Evolutionary conservation across 2,888 invertebrate genomes (phyloP).

Genomic region (Tetanocera ferruginea): DNA sequence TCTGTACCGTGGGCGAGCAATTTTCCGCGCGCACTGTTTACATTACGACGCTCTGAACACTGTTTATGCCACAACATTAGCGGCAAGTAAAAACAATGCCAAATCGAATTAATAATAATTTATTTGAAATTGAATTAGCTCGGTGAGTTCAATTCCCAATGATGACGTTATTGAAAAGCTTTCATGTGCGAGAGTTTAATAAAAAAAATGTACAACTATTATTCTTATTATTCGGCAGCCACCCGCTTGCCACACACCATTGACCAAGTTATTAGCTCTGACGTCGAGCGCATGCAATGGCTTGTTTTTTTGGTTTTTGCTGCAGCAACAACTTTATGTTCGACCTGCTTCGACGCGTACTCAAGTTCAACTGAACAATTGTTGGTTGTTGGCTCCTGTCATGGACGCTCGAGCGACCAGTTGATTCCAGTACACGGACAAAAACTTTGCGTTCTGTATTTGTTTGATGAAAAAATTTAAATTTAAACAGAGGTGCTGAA

Average conservation of each 20-base stretch:
- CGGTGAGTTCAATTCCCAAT: conserved; percentile 5
- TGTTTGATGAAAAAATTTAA: too few relatives aligned
- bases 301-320: not conserved
- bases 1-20: not conserved
- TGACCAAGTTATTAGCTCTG: too few relatives aligned
- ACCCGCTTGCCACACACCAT: not conserved
- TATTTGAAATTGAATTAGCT: too few relatives aligned
- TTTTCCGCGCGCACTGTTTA: conserved; percentile 13
- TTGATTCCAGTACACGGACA: not conserved
- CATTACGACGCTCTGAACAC: not conserved
- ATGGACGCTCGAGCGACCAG: not conserved
- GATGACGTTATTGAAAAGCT: conserved; percentile 18
- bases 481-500: too few relatives aligned
- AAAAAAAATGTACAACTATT: conserved; percentile 4
- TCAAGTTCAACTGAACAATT: conserved; percentile 16
- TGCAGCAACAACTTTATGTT: not conserved
- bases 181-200: not conserved
- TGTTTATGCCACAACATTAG: not conserved
- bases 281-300: not conserved
- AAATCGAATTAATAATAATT: not conserved
- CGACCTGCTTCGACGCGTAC: conserved; percentile 20
- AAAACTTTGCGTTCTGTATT: not conserved
- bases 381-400: not conserved
- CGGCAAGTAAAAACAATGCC: not conserved
- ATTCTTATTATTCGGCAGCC: not conserved